Percentiles rank a stretch among this genome's conserved stretches.
These are phyloP conservation scores for Stictocephala bisonia DNA, from an alignment of 2,888 invertebrate species.

Conservation along the genomic window DNA sequence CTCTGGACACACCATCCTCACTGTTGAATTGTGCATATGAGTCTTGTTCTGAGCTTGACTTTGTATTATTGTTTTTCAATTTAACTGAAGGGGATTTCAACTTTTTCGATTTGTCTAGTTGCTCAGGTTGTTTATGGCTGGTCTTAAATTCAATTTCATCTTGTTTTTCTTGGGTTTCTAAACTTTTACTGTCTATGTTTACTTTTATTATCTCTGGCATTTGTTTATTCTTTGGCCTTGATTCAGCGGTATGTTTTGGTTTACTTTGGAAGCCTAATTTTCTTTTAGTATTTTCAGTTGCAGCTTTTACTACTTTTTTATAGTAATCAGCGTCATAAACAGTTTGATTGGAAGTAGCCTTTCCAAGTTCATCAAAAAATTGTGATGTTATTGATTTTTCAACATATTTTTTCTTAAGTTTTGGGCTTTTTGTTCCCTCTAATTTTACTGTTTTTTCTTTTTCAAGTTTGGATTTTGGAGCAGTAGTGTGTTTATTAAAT, in stretches of 20 bases:
- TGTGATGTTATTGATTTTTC: not conserved
- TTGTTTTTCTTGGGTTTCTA: not conserved
- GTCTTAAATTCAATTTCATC: constrained; percentile 14
- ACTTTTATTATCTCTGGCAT: constrained; percentile 18
- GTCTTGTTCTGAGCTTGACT: not conserved
- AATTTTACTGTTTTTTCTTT: not conserved
- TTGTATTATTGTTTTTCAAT: not conserved
- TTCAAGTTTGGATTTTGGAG: not conserved
- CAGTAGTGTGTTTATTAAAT: not conserved
- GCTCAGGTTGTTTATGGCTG: not conserved
- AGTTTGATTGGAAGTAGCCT: not conserved
- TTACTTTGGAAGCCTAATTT: not conserved
- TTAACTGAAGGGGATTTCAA: not conserved
- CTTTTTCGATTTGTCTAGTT: not conserved
- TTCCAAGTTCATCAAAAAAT: not conserved
- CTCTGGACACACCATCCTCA: not conserved
- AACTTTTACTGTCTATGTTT: constrained; percentile 1
- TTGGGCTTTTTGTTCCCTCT: no score
- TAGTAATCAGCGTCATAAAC: constrained; percentile 7
- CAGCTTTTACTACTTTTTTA: not conserved
- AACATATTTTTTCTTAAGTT: not conserved
- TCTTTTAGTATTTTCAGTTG: constrained; percentile 8
- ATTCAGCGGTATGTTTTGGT: not conserved
- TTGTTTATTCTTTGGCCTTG: not conserved
- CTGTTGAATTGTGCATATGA: not conserved